Conservation (phyloP, 2,113 vertebrate genomes). For the Empidonax alnorum region DNA sequence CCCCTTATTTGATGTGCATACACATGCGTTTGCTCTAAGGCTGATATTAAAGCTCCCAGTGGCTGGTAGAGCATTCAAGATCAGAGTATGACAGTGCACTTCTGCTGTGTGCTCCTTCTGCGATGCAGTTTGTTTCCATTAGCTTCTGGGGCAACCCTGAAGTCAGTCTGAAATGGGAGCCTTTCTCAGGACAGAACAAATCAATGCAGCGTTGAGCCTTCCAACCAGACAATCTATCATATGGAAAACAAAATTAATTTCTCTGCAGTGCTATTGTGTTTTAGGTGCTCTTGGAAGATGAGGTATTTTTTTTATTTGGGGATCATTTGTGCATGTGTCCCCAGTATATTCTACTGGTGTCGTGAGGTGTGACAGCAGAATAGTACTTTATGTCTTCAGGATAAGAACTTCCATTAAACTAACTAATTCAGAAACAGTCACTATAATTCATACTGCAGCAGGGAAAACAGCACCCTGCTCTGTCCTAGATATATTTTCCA, state of each 20-base stretch:
- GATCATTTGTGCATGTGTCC: neutral
- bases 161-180: constrained; percentile 13
- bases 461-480: neutral
- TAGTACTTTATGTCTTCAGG: constrained; percentile 49
- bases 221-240: constrained; percentile 41
- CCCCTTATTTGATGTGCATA: neutral
- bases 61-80: neutral
- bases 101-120: neutral
- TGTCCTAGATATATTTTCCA: constrained; percentile 4
- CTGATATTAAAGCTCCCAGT: neutral
- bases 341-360: constrained; percentile 7
- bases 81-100: neutral
- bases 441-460: constrained; percentile 32
- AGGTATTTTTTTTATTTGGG: neutral
- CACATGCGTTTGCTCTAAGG: neutral
- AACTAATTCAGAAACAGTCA: constrained; percentile 42
- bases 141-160: constrained; percentile 8
- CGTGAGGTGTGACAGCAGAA: constrained; percentile 42
- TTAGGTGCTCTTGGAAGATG: neutral
- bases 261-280: constrained; percentile 27
- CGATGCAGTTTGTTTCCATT: constrained; percentile 16
- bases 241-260: constrained; percentile 44
- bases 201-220: constrained; percentile 19
- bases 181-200: constrained; percentile 43
- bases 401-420: constrained; percentile 56